phyloP scores from a whole-genome alignment of 2,888 invertebrate genomes.

The Rotaria sp. region DNA sequence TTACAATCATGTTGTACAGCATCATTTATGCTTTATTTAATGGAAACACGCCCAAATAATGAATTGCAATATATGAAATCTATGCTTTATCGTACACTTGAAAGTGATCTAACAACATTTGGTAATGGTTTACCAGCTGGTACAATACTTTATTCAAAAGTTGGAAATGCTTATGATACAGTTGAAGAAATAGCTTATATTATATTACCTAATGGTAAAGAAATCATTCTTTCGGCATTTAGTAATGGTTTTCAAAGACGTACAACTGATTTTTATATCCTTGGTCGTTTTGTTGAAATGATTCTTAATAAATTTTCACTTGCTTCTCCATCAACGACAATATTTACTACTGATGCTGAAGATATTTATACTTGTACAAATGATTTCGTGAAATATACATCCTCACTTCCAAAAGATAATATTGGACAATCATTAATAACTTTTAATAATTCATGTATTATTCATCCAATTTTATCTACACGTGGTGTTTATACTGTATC shows the following conservation, averaged over 20 bases:
- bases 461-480: neutral
- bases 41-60: neutral
- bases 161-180: neutral
- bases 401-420: slow-evolving; percentile 12
- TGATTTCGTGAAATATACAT: neutral
- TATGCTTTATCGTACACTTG: neutral
- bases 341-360: neutral
- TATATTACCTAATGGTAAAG: slow-evolving; percentile 4
- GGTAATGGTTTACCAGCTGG: slow-evolving; percentile 25
- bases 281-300: slow-evolving; percentile 19
- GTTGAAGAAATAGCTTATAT: slow-evolving; percentile 27
- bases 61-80: slow-evolving; percentile 5
- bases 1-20: slow-evolving; percentile 25
- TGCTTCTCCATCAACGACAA: neutral
- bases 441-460: neutral
- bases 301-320: neutral
- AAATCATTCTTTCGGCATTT: neutral
- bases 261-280: neutral
- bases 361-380: neutral
- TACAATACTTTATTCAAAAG: neutral
- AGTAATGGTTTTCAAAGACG: slow-evolving; percentile 15
- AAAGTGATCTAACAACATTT: slow-evolving; percentile 20
- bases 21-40: slow-evolving; percentile 18
- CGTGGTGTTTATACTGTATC: slow-evolving; percentile 1
- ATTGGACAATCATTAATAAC: neutral